A percentile compares a stretch with the other conserved stretches of the same genome.
Evolutionary conservation across 2,113 vertebrate species (phyloP).

Genomic region (Protomyctophum bolini): DNA sequence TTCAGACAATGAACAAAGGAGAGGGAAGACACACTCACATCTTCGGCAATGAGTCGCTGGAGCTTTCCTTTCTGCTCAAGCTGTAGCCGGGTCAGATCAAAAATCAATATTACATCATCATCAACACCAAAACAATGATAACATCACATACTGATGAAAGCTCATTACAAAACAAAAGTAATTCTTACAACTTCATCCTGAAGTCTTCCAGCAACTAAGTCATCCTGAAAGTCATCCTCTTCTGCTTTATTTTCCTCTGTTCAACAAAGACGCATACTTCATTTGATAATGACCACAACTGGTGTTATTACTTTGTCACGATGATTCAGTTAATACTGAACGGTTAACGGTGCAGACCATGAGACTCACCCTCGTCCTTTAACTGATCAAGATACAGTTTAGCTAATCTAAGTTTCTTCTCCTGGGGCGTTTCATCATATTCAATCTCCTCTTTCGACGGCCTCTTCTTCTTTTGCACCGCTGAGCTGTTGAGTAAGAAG

Average conservation of each 20-base stretch:
- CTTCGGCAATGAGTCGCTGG: conserved; percentile 88
- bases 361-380: conserved; percentile 81
- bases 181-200: conserved; percentile 91
- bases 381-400: conserved; percentile 90
- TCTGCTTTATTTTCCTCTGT: conserved; percentile 87
- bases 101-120: conserved; percentile 1
- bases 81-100: conserved; percentile 69
- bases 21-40: conserved; percentile 77
- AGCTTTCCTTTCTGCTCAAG: conserved; percentile 92
- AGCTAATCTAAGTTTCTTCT: conserved; percentile 93
- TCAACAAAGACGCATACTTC: background rate
- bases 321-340: too few species aligned
- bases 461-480: conserved; percentile 61
- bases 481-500: conserved; percentile 46
- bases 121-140: conserved; percentile 6
- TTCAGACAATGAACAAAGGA: background rate
- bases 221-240: conserved; percentile 77
- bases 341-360: background rate
- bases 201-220: conserved; percentile 86
- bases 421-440: conserved; percentile 90
- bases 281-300: background rate
- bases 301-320: background rate
- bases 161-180: background rate
- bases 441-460: conserved; percentile 71
- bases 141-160: background rate